A percentile compares a stretch with the other conserved stretches of the same genome.
Evolutionary conservation across 1,140 invertebrate genomes (phyloP).

Genomic region (Zaprionus africanus): DNA sequence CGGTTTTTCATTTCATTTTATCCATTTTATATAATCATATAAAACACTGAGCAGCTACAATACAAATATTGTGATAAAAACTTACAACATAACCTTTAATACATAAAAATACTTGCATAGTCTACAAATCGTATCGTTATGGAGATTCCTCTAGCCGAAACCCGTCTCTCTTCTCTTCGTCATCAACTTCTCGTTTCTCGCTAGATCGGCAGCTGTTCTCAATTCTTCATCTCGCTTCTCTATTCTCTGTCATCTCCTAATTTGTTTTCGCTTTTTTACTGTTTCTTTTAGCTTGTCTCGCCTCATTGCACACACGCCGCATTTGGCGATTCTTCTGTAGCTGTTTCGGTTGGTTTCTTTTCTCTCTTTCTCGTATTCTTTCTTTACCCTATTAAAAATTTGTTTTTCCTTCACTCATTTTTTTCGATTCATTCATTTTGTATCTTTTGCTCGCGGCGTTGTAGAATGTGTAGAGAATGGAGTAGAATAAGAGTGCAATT

Average conservation of each 20-base stretch:
- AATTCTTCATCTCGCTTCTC: neutral
- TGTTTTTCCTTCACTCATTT: constrained; percentile 22
- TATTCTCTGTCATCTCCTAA: constrained; percentile 50
- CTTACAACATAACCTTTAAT: constrained; percentile 84
- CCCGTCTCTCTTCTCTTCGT: constrained; percentile 29
- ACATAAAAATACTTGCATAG: constrained; percentile 84
- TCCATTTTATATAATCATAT: constrained; percentile 83
- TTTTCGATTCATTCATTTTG: constrained; percentile 33
- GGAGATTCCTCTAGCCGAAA: constrained; percentile 55
- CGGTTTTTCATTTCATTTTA: constrained; percentile 50
- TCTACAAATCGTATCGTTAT: constrained; percentile 84
- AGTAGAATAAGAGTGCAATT: constrained; percentile 35
- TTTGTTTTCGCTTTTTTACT: constrained; percentile 43
- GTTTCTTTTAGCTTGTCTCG: constrained; percentile 25
- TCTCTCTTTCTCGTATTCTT: constrained; percentile 40
- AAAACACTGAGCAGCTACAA: constrained; percentile 85
- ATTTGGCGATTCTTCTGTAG: constrained; percentile 36
- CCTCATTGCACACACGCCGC: constrained; percentile 40
- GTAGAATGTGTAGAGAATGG: constrained; percentile 37
- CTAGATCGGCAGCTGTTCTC: constrained; percentile 4
- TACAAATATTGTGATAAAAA: constrained; percentile 84
- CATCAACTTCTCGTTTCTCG: constrained; percentile 6
- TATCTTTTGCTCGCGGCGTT: constrained; percentile 49
- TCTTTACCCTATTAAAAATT: constrained; percentile 51
- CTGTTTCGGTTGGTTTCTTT: constrained; percentile 53